Evolutionary conservation across 2,113 vertebrate species (phyloP).

Genomic region (Hystrix brachyura): DNA sequence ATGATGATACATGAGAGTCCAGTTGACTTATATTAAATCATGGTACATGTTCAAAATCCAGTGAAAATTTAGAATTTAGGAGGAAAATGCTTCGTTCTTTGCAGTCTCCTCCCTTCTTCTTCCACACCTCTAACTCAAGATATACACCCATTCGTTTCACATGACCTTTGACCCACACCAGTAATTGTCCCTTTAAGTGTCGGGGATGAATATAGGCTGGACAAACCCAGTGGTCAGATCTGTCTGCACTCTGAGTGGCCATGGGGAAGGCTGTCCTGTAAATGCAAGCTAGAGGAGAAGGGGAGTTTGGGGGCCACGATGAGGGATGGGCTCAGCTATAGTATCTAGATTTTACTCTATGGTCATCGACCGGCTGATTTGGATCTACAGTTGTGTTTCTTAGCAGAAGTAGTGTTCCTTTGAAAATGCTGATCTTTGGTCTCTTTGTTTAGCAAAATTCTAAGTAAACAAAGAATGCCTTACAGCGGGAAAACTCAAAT

Average conservation of each 20-base stretch:
- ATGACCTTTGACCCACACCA: not conserved
- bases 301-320: too few relatives aligned
- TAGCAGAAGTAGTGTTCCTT: not conserved
- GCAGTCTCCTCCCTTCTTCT: not conserved
- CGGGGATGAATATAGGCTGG: accelerated
- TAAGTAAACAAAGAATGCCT: not conserved
- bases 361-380: not conserved
- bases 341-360: not conserved
- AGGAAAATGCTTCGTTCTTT: not conserved
- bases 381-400: not conserved
- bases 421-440: not conserved
- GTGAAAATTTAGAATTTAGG: not conserved
- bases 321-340: not conserved
- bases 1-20: too few relatives aligned
- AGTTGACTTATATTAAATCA: not conserved
- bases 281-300: not conserved
- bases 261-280: not conserved
- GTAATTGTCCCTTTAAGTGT: accelerated
- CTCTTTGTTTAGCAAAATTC: not conserved
- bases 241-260: accelerated
- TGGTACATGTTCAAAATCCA: not conserved
- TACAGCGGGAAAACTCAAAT: not conserved
- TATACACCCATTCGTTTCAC: accelerated
- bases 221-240: accelerated
- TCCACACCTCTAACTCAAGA: too few relatives aligned